phyloP scores from a whole-genome alignment of 2,888 invertebrate species.

The Drosophila emarginata region DNA sequence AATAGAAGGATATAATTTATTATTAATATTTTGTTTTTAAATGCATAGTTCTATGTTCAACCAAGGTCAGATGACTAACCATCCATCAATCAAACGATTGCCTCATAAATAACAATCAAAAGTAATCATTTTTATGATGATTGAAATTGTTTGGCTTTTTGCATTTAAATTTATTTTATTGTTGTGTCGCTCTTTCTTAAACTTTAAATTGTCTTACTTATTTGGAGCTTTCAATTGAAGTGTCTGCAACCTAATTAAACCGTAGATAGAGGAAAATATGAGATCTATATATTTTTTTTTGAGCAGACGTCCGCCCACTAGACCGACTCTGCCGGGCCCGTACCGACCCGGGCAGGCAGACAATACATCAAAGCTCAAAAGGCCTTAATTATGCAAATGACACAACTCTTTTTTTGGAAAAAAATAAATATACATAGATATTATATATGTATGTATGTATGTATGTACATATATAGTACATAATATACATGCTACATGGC shows the following conservation, averaged over 20 bases:
- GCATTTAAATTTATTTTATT: background rate
- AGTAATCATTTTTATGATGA: conserved; percentile 35
- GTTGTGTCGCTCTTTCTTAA: background rate
- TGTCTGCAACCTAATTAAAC: conserved; percentile 30
- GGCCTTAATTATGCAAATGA: conserved; percentile 59
- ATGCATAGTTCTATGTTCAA: background rate
- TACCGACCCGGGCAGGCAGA: too few species aligned
- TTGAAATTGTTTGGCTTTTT: conserved; percentile 7
- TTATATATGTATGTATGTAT: background rate
- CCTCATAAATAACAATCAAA: conserved; percentile 47
- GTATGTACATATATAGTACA: background rate
- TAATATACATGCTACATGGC: conserved; percentile 30
- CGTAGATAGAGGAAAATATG: background rate
- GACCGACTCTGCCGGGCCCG: background rate
- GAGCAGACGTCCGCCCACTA: background rate
- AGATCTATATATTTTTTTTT: background rate
- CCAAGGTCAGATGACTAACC: background rate
- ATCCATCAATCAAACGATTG: background rate
- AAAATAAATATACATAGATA: conserved; percentile 21
- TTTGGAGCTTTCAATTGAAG: conserved; percentile 46
- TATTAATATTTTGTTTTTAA: too few species aligned
- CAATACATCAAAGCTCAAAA: conserved; percentile 14
- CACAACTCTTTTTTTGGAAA: conserved; percentile 38
- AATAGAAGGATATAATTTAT: too few species aligned
- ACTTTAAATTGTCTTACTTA: conserved; percentile 21